Conservation (phyloP, 1,140 invertebrate genomes). For the Oedothorax gibbosus region DNA sequence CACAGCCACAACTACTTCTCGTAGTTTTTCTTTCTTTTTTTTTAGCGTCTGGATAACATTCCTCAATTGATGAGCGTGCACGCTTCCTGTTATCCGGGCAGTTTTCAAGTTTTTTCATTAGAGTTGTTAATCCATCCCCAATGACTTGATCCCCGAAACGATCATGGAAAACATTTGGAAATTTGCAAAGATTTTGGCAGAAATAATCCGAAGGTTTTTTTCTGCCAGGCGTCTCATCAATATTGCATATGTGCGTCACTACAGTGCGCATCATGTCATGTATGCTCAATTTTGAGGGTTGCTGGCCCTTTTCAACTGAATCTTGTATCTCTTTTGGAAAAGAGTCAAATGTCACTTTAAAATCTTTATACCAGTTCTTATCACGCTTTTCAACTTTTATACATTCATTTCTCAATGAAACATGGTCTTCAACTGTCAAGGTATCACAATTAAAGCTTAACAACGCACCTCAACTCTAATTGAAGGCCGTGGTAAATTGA, state of each 20-base stretch:
- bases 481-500: too few species aligned
- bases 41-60: too few species aligned
- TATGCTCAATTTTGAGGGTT: neutral
- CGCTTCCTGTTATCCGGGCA: too few species aligned
- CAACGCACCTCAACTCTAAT: too few species aligned
- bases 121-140: too few species aligned
- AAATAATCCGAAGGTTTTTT: neutral
- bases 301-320: neutral
- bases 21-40: neutral
- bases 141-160: too few species aligned
- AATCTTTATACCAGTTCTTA: neutral
- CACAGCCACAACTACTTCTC: neutral
- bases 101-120: too few species aligned
- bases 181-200: neutral
- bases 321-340: neutral
- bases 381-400: neutral
- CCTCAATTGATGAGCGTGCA: too few species aligned
- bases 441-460: neutral
- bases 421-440: neutral
- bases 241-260: neutral
- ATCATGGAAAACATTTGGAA: too few species aligned
- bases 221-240: neutral
- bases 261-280: neutral
- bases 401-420: neutral
- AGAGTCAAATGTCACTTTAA: neutral